Evolutionary conservation across 2,113 vertebrate genomes (phyloP), one percentile per base, ranked within the genome.

Genomic region (Anguilla rostrata): DNA sequence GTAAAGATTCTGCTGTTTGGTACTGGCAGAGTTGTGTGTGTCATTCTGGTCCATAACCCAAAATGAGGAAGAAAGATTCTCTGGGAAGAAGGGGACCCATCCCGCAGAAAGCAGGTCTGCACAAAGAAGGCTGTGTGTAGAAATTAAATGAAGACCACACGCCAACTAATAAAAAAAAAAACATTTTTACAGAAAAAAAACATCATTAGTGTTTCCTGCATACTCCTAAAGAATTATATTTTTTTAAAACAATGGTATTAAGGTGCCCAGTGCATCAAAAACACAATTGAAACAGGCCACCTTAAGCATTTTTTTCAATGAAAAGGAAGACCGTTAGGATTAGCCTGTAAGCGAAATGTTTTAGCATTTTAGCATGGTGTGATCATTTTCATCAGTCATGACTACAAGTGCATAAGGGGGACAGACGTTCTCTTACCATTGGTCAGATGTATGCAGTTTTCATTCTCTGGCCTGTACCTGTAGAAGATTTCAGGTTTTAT

Each of bases 401-500:
- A 49, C 56, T 34, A 85, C 43, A 56, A 39, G 80, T 39, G 49
- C 53, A 81, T 34, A 79, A 56, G 39, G 5, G 34, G 3, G 60
- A 82, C n/a, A 53, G 96, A 93, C 94, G 95, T 88, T 90, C 92
- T 97, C 98, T 99, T 99, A 99, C 98, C 98, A 99, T 97, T 95
- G 95, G 96, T 99, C 97, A 99, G 98, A 99, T 99, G 98, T 99
- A 99, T 96, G 98, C 98, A 96, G 98, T 98, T 98, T 98, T 98
- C 98, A 99, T 98, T 99, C 98, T 97, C 95, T 98, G 98, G 95
- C 96, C 97, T 98, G 97, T 98, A 99, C 98, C 98, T 99, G 98
- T 94, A 98, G 97, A 97, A 98, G 96, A 99, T 97, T 91, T 96
- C 94, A 96, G 96, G 95, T 97, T 96, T 98, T 97, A 97, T 87